Evolutionary conservation across 2,888 invertebrate genomes (phyloP), one percentile per base, ranked within the genome.

Genomic region (Lasioglossum oenotherae): DNA sequence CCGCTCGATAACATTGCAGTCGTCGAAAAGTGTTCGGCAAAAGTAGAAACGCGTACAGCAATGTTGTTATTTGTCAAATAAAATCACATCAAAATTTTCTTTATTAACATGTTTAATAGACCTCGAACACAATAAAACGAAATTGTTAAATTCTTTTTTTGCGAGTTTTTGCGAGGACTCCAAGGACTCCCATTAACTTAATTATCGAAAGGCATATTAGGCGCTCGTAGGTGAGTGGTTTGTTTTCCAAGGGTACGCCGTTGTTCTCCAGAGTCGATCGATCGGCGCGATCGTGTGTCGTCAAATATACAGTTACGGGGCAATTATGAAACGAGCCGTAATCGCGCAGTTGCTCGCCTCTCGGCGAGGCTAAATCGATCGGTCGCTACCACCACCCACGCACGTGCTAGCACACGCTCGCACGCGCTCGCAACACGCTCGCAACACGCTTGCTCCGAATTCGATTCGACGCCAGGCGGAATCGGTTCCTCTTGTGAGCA

Each of bases 311-410:
- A 69, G 38, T 78, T 57, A 73, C 31, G 35, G 35, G n/a, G n/a
- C 46, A 53, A 57, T 71, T 76, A 71, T n/a, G 77, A 71, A 57
- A 77, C n/a, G 35, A 57, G 38, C 27, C 46, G 64, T 57, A 49
- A 60, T 35, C 38, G 3, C 60, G 4, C 27, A 16, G 38, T 72
- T 53, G n/a, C 53, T n/a, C 67, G 64, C 41, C 35, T 27, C 38
- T 53, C 27, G 53, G 64, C 27, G 44, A 69, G n/a, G 74, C 64
- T 64, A 49, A 41, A 84, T 89, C 77, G 72, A 78, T 84, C n/a
- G 38, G 53, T 77, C 69, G 72, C 16, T 38, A 35, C 31, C 64
- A 53, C 41, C 69, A 82, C 14, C 16, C 67, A 69, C 72, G 74
- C 86, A 83, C 74, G 71, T 72, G 74, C 60, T 44, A 38, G 57